A percentile compares a stretch with the other conserved stretches of the same genome.
Conservation (phyloP, 2,888 invertebrate species). For the Notocelia uddmanniana region DNA sequence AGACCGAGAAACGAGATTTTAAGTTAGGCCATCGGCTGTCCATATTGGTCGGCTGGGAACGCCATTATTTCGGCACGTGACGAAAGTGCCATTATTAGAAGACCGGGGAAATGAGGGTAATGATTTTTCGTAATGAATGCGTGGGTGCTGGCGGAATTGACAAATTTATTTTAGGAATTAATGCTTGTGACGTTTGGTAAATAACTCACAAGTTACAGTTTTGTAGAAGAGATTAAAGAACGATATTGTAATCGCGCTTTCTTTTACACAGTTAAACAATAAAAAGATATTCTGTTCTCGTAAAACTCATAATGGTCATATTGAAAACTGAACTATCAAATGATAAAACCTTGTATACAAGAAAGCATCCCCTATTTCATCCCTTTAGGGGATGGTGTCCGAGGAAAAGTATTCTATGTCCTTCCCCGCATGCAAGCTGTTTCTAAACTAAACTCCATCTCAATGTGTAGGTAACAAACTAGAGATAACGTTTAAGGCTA, state of each 20-base stretch:
- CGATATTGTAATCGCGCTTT: too few species aligned
- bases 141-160: slow-evolving; percentile 23
- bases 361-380: too few species aligned
- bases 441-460: background rate
- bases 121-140: slow-evolving; percentile 18
- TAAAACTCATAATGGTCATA: too few species aligned
- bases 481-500: too few species aligned
- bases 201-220: background rate
- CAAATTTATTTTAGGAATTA: slow-evolving; percentile 3
- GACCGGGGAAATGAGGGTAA: slow-evolving; percentile 29
- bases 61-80: slow-evolving; percentile 39
- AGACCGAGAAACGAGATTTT: background rate
- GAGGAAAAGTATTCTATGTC: too few species aligned
- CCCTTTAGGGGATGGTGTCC: too few species aligned
- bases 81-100: slow-evolving; percentile 37
- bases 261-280: too few species aligned
- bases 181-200: background rate
- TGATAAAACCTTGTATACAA: too few species aligned
- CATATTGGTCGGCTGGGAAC: slow-evolving; percentile 26
- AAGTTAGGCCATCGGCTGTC: slow-evolving; percentile 24
- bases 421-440: background rate
- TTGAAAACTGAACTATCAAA: too few species aligned
- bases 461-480: background rate
- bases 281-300: too few species aligned
- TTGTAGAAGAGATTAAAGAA: background rate